Base-by-base conservation (phyloP, 2,113 vertebrate genomes). In the Actinemys pallida region DNA sequence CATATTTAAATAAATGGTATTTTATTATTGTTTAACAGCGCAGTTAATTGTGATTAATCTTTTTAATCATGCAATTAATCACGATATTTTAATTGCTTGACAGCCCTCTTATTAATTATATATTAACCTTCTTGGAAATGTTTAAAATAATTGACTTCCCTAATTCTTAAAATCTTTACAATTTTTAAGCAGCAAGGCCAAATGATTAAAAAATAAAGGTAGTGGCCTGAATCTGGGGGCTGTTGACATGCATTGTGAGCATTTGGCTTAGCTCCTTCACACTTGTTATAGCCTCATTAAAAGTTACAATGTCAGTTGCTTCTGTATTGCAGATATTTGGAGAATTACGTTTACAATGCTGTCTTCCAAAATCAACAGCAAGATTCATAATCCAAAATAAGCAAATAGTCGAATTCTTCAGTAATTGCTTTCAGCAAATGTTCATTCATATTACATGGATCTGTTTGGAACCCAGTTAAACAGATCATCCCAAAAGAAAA, bases 41-140 rank as follows among this genome's bases (percentile, higher is more conserved):
- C 49, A 50, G 4, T 50, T 50, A 13, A 50, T 50, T 50, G 49
- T 50, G 49, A 50, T 50, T 50, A 13, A 50, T 50, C 49, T 50
- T 50, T 50, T 50, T 50, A 50, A 50, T 50, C 12, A 4, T 50
- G 49, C 49, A 50, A 3, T 50, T 50, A 50, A 50, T 50, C 12
- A 50, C 3, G 12, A 50, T 50, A 13, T 50, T 49, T 50, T 50
- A 50, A 50, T 50, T 50, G 49, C 49, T 50, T 50, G 49, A 50
- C 4, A 4, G 49, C 49, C 49, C 49, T 50, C 3, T 13, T 50
- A 50, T 50, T 50, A 50, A 50, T 50, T 50, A 50, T 22, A 59
- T 9, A 5, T 49, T 47, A 84, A 65, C 0, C 19, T 90, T 65
- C 29, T 72, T 3, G 47, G 78, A 75, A 17, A 1, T 0, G 5